Base-by-base conservation (phyloP, 1,140 invertebrate genomes). In the Branchinecta lindahli region DNA sequence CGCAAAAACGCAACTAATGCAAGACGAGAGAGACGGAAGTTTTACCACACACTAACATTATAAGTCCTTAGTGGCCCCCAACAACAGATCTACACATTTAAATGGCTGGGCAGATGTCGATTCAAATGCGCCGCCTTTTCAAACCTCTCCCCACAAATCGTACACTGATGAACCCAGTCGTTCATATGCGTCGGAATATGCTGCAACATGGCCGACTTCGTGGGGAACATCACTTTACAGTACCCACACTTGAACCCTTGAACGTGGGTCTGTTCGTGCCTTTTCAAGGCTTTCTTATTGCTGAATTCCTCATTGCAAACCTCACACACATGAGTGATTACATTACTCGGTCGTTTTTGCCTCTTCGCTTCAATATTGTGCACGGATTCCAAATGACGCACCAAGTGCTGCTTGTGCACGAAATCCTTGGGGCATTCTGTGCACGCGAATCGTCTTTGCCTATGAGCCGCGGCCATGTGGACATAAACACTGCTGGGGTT, bases 151-250 rank as follows among this genome's bases (percentile, higher is more conserved):
- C 52, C 52, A 61, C 52, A 61, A 4, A 61, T 61, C 12, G 52
- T 61, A 61, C 52, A 61, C 52, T 61, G 52, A 61, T 61, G 52
- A 61, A 61, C 52, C 52, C 52, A 61, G 18, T 61, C 52, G 18
- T 61, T 61, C 18, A 15, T 12, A 61, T 61, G 52, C 52, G 52
- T 61, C 18, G 52, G 52, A 61, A 61, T 61, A 61, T 61, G 52
- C 52, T 61, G 52, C 52, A 12, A 61, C 52, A 61, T 61, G 12
- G 12, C 52, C 12, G 12, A 12, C 52, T 61, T 61, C 18, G 52
- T 61, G 52, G 52, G 52, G 52, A 61, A 61, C 18, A 61, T 20
- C 18, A 20, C 12, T 61, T 61, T 61, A 61, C 52, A 61, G 18
- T 61, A 61, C 1, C 52, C 52, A 61, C 52, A 61, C 18, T 61